Base-by-base conservation (phyloP, 2,797 vertebrate genomes). In the Bradypodion pumilum region DNA sequence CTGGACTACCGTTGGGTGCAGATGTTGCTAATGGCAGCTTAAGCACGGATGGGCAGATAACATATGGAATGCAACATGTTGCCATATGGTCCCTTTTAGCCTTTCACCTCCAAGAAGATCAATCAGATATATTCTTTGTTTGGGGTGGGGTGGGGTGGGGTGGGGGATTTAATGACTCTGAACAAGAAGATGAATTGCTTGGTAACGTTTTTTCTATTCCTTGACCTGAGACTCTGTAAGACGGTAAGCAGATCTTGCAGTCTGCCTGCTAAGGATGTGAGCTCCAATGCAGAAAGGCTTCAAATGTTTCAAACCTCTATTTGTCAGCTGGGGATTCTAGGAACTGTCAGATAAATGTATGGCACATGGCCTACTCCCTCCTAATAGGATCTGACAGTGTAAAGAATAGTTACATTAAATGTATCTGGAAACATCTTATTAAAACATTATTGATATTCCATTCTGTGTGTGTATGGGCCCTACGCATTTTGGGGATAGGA, bases 81-180 rank as follows among this genome's bases (percentile, higher is more conserved):
- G 94, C 95, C 96, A 94, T 94, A 94, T 93, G 96, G 94, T 74
- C 94, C 93, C 91, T 91, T n/a, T 95, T 93, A 95, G 94, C 95
- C 95, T 94, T 87, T 96, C 94, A 92, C 94, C 96, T 89, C 92
- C 81, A 83, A 85, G 85, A 91, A 70, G 65, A 95, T 95, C 95
- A 85, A 93, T 95, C 95, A 94, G 87, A 83, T 90, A 92, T 90
- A 92, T 93, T 93, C 88, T 89, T n/a, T n/a, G n/a, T n/a, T n/a
- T n/a, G n/a, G n/a, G n/a, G n/a, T n/a, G n/a, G n/a, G 89, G n/a
- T n/a, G n/a, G n/a, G n/a, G n/a, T n/a, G n/a, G n/a, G 89, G 89
- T 91, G 91, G 37, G 89, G 89, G 92, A 92, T 92, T 91, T 93
- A 93, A 93, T 92, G 93, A 92, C 88, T 92, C 93, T 85, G 90